A percentile compares a stretch with the other conserved stretches of the same genome.
phyloP scores from a whole-genome alignment of 2,797 vertebrate genomes.

The Buphagus erythrorhynchus region DNA sequence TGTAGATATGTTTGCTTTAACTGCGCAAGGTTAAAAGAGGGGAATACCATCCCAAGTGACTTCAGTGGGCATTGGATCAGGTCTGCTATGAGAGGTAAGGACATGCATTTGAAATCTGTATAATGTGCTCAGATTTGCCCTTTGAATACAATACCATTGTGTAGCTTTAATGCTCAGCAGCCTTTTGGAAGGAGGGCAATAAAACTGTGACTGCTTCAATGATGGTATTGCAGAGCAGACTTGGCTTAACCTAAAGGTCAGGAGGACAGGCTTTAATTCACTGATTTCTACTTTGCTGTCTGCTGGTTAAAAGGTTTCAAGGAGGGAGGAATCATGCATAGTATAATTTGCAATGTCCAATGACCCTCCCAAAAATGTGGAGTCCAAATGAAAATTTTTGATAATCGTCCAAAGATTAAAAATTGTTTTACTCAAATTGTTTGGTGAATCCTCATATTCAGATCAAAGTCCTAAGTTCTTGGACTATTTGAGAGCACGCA shows the following conservation, averaged over 20 bases:
- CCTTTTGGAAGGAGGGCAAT: background rate
- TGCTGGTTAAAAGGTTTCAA: background rate
- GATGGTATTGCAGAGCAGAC: background rate
- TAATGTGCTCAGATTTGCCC: background rate
- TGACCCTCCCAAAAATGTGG: background rate
- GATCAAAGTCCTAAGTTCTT: background rate
- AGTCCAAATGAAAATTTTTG: background rate
- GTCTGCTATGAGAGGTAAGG: background rate
- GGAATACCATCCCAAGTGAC: background rate
- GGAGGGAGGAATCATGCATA: background rate
- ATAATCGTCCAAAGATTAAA: background rate
- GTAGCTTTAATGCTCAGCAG: background rate
- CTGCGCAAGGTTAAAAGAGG: background rate
- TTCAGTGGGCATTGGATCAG: background rate
- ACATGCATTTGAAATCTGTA: background rate
- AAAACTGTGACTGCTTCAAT: background rate
- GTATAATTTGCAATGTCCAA: background rate
- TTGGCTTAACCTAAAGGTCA: slow-evolving; percentile 11
- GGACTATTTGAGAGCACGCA: background rate
- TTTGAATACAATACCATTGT: background rate
- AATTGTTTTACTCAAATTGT: background rate
- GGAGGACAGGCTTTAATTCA: background rate
- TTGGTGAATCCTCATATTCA: background rate
- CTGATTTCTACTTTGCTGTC: background rate
- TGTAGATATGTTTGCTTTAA: background rate